Evolutionary conservation across 2,888 invertebrate species (phyloP), one percentile per base, ranked within the genome.

Genomic region (Lepidocyrtinus sp.): DNA sequence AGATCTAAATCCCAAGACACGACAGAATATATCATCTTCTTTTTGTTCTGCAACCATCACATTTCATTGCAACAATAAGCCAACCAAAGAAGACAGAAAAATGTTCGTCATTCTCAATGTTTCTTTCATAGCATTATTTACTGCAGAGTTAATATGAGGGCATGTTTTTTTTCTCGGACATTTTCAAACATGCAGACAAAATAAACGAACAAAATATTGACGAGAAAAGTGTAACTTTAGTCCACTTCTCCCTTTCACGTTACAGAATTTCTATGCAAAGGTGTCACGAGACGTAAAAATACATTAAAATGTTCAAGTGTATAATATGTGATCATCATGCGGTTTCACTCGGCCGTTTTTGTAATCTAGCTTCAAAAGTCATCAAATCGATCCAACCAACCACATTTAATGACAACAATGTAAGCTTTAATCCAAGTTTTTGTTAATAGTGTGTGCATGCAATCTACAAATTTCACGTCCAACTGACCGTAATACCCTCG

Each of bases 401-500:
- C n/a, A n/a, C n/a, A n/a, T n/a, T n/a, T n/a, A n/a, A n/a, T n/a
- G n/a, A n/a, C n/a, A n/a, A n/a, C n/a, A n/a, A n/a, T n/a, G n/a
- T n/a, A n/a, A n/a, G n/a, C n/a, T n/a, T n/a, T n/a, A n/a, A n/a
- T n/a, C n/a, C n/a, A n/a, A n/a, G n/a, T n/a, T n/a, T 72, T 59
- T 25, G 55, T 24, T 55, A 22, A 7, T 62, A 62, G 22, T 21
- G 21, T 7, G 62, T 17, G 5, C 19, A 62, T 2, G 27, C 64
- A 80, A 61, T 59, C 70, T 70, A 63, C 64, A 61, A 80, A 80
- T 80, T 80, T 80, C 80, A 80, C 75, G 80, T 80, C 80, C 80
- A 80, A 80, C 80, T 80, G 80, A 80, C 80, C 80, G 80, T 80
- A 80, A 80, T 80, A 80, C 71, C 75, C 71, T 80, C 64, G 64